Conservation (phyloP, 2,888 invertebrate genomes). For the Mesorhabditis belari region DNA sequence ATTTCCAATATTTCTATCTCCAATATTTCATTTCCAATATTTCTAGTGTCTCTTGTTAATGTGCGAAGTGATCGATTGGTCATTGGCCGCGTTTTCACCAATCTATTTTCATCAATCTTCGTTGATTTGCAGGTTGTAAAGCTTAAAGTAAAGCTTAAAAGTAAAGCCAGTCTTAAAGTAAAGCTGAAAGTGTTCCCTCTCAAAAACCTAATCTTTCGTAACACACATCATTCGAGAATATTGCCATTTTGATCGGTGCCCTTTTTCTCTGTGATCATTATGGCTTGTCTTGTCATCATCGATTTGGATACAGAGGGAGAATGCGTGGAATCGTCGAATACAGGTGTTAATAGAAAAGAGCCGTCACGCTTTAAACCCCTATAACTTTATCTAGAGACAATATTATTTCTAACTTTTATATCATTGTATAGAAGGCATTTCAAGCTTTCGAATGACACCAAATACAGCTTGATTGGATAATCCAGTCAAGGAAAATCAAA, state of each 20-base stretch:
- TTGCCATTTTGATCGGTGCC: constrained; percentile 28
- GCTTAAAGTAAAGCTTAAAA: neutral
- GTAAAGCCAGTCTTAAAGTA: neutral
- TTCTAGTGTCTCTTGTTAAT: constrained; percentile 23
- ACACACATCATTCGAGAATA: constrained; percentile 4
- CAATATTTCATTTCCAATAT: no score
- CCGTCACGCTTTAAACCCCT: no score
- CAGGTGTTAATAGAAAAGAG: no score
- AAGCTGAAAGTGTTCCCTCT: neutral
- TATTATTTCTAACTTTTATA: no score
- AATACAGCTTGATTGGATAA: no score
- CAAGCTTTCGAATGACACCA: no score
- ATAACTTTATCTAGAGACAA: no score
- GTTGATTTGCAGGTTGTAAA: constrained; percentile 10
- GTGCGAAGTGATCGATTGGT: constrained; percentile 31
- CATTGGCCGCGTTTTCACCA: constrained; percentile 26
- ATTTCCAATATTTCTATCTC: no score
- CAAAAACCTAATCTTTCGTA: neutral
- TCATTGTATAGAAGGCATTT: no score
- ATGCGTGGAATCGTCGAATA: neutral
- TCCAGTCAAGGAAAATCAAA: no score
- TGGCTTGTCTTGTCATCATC: constrained; percentile 19
- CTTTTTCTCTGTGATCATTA: constrained; percentile 18
- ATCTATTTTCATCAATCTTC: constrained; percentile 29
- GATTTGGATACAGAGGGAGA: constrained; percentile 5